A percentile compares a stretch with the other conserved stretches of the same genome.
These are phyloP conservation scores for Psammodynastes pulverulentus DNA, from an alignment of 2,113 vertebrate genomes.

Conservation along the genomic window DNA sequence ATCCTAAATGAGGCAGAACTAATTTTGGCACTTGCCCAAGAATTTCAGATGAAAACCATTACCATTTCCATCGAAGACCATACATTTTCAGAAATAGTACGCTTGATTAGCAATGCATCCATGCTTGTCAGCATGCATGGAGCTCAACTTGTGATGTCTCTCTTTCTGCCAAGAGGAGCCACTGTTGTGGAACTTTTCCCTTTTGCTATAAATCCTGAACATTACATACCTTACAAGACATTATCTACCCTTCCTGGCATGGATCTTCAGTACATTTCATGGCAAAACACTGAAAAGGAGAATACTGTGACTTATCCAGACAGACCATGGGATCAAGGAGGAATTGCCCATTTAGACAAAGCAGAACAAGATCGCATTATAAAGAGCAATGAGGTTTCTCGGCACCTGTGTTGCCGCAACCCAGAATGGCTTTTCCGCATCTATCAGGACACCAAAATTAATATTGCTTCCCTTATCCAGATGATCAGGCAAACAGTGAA, in stretches of 20 bases:
- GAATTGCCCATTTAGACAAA: slow-evolving; percentile 85
- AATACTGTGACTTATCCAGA: slow-evolving; percentile 85
- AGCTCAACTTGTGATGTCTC: slow-evolving; percentile 87
- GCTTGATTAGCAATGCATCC: slow-evolving; percentile 82
- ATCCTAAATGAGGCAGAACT: slow-evolving; percentile 95
- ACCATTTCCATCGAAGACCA: slow-evolving; percentile 92
- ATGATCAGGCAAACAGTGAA: slow-evolving; percentile 79
- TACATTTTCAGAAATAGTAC: slow-evolving; percentile 81
- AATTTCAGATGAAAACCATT: slow-evolving; percentile 94
- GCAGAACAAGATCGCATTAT: slow-evolving; percentile 87
- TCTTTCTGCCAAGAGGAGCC: slow-evolving; percentile 91
- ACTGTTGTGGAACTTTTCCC: slow-evolving; percentile 91
- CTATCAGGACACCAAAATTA: slow-evolving; percentile 94
- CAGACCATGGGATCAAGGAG: slow-evolving; percentile 93
- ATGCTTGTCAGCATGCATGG: slow-evolving; percentile 97
- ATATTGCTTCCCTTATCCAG: slow-evolving; percentile 83
- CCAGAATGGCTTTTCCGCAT: slow-evolving; percentile 97
- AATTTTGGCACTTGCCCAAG: slow-evolving; percentile 87
- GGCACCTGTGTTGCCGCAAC: slow-evolving; percentile 93
- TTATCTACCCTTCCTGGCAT: slow-evolving; percentile 89
- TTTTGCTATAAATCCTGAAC: slow-evolving; percentile 91
- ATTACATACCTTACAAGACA: slow-evolving; percentile 95
- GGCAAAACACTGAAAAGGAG: slow-evolving; percentile 83
- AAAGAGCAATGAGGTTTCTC: slow-evolving; percentile 84
- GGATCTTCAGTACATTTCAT: slow-evolving; percentile 92